Percentiles rank a stretch among this genome's conserved stretches.
Evolutionary conservation across 2,888 invertebrate genomes (phyloP).

Genomic region (Himalopsyche tibetana): DNA sequence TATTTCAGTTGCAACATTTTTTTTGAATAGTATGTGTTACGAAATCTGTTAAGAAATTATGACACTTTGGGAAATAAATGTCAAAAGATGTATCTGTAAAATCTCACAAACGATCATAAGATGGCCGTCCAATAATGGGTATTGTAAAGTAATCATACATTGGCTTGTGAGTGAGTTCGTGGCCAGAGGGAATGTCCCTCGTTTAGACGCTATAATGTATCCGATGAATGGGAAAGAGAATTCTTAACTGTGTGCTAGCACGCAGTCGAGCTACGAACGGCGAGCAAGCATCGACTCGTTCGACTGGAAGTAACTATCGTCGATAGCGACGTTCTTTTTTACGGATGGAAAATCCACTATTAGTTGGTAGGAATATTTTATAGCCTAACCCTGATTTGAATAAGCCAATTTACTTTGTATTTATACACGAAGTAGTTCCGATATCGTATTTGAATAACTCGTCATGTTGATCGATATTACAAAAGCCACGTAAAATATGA

Average conservation of each 20-base stretch:
- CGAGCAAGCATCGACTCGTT: neutral
- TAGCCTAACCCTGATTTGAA: slow-evolving; percentile 8
- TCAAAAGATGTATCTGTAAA: too few species aligned
- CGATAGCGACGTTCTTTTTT: neutral
- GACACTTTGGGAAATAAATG: too few species aligned
- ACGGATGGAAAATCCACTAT: neutral
- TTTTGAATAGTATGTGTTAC: too few species aligned
- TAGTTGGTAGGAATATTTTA: neutral
- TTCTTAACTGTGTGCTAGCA: neutral
- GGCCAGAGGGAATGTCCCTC: slow-evolving; percentile 32
- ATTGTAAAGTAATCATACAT: neutral
- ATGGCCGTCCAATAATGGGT: neutral
- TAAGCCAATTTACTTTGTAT: slow-evolving; percentile 13
- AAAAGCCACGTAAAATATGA: too few species aligned
- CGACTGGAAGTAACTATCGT: slow-evolving; percentile 6
- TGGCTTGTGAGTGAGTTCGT: neutral
- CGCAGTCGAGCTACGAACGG: neutral
- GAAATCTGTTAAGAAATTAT: too few species aligned
- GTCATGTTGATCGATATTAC: too few species aligned
- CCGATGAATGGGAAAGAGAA: slow-evolving; percentile 6
- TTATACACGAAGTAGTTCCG: neutral
- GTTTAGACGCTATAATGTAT: slow-evolving; percentile 26
- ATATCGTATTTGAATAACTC: slow-evolving; percentile 11
- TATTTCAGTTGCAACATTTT: too few species aligned
- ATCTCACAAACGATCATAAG: neutral